Conservation (phyloP, 2,113 vertebrate species). For the Oreochromis tanganicae region DNA sequence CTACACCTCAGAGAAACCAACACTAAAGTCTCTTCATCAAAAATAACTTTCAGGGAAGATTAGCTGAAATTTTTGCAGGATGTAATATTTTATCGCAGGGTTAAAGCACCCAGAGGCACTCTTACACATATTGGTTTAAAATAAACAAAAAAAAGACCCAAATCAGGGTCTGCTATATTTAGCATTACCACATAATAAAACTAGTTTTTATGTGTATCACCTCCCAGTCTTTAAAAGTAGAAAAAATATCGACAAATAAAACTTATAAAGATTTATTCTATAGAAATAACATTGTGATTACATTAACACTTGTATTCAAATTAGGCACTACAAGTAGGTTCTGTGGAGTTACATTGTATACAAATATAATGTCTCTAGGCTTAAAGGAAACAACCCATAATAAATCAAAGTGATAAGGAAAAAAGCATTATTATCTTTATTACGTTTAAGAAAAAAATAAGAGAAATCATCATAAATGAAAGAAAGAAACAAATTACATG, state of each 20-base stretch:
- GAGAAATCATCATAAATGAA: neutral
- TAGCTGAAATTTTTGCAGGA: neutral
- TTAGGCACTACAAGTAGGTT: neutral
- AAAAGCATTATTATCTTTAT: neutral
- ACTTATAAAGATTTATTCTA: neutral
- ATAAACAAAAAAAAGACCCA: neutral
- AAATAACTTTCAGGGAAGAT: neutral
- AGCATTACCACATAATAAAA: neutral
- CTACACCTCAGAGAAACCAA: neutral
- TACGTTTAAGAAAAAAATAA: neutral
- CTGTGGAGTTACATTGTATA: neutral
- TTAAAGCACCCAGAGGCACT: neutral
- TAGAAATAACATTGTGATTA: neutral
- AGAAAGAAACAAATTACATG: neutral
- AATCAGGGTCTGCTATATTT: neutral
- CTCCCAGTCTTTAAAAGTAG: neutral
- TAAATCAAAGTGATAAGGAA: neutral
- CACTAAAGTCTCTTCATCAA: neutral
- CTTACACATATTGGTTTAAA: neutral
- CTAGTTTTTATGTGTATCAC: neutral
- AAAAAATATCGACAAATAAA: neutral
- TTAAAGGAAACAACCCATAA: neutral
- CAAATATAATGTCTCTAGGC: neutral
- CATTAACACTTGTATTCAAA: neutral
- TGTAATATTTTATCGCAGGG: neutral